Base-by-base conservation (phyloP, 2,888 invertebrate species). In the Sphinx pinastri region DNA sequence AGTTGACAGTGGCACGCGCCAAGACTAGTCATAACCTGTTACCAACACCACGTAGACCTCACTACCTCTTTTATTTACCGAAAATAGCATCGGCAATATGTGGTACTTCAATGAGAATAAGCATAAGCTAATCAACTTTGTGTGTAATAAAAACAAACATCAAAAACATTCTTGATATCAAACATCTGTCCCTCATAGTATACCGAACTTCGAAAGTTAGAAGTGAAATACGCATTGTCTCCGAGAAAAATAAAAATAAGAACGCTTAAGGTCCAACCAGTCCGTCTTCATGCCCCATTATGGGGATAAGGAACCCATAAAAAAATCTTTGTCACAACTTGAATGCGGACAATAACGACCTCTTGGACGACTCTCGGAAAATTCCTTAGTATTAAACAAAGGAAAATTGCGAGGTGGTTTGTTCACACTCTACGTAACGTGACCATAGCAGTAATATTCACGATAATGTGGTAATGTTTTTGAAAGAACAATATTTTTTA, bases 301-400 rank as follows among this genome's bases (percentile, higher is more conserved):
- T 60, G 69, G 25, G 69, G 69, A 69, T 69, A 69, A 69, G 69
- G 54, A 69, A 69, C 59, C 69, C 69, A 63, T 69, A 69, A 69
- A 69, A 69, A 63, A 68, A 45, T 69, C 69, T 69, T 69, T 49
- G 60, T 63, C 69, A 54, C 69, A 63, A 54, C 69, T 69, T 54
- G 69, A 63, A 69, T 63, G 69, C 60, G 69, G 52, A 69, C 69
- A 54, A 60, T 69, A 63, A 69, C 63, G 60, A 69, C 60, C 63
- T 69, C 63, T 63, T 45, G 45, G 60, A 60, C 52, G 31, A 67
- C 52, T 67, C 67, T 67, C 14, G 54, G 51, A 52, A 60, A 69
- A 69, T 59, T 69, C 45, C 45, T 69, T 54, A 54, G 63, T 69
- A 69, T 69, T 69, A 69, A 69, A 60, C 60, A 54, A 45, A 63